Evolutionary conservation across 1,140 invertebrate genomes (phyloP).

Genomic region (Conus betulinus): DNA sequence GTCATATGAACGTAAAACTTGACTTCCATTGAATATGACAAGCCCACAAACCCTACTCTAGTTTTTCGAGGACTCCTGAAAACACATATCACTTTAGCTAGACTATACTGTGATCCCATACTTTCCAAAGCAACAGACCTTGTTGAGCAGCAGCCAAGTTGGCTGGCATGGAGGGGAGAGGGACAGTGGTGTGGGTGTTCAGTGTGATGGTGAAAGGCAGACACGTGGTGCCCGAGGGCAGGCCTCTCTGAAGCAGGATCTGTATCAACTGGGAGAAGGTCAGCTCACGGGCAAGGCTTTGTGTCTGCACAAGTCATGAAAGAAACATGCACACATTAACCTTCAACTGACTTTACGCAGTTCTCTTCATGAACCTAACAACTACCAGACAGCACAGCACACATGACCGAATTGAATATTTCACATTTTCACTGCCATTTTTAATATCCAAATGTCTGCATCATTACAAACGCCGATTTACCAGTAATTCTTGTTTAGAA

Average conservation of each 20-base stretch:
- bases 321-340: neutral
- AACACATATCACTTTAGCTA: too few species aligned
- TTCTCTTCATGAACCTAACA: neutral
- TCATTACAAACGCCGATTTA: too few species aligned
- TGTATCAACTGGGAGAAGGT: constrained; percentile 82
- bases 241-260: constrained; percentile 78
- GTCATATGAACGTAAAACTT: too few species aligned
- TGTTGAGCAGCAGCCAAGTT: constrained; percentile 7
- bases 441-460: too few species aligned
- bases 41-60: too few species aligned
- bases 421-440: too few species aligned
- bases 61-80: too few species aligned
- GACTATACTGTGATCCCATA: too few species aligned
- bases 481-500: too few species aligned
- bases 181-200: constrained; percentile 31
- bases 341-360: neutral
- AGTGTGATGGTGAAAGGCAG: constrained; percentile 73
- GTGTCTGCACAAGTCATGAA: constrained; percentile 54
- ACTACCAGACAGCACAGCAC: neutral
- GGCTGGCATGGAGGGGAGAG: constrained; percentile 9
- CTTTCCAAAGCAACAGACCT: neutral
- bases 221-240: constrained; percentile 77
- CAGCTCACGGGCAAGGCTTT: constrained; percentile 78
- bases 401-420: neutral
- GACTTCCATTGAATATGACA: too few species aligned